Evolutionary conservation across 2,888 invertebrate genomes (phyloP), one percentile per base, ranked within the genome.

Genomic region (Teinopalpus imperialis): DNA sequence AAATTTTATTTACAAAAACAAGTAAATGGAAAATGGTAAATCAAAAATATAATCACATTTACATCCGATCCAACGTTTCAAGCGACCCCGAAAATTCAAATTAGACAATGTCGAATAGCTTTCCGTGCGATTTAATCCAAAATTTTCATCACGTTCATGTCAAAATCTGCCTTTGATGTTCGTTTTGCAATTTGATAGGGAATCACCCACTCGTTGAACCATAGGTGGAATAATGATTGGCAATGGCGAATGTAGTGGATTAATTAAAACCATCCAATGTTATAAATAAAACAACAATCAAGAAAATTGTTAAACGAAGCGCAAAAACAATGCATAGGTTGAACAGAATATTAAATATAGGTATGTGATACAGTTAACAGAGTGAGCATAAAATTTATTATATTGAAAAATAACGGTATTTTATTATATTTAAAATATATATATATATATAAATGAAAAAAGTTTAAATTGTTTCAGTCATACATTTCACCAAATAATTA

Each of bases 61-160:
- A 8, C 7, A 37, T 26, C 9, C 26, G 32, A 14, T 1, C 5
- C 8, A 26, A 4, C 14, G 24, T 40, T 34, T n/a, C 21, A 29
- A 34, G 23, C 14, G 44, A 40, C 27, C 10, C 27, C 37, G 10
- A 40, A 45, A 45, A 34, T 34, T 40, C 27, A 21, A 34, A 45
- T 45, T 34, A 26, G 45, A 40, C 45, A 35, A 34, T 34, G 12
- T 14, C 34, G 18, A 45, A 40, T 35, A 32, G 40, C 39, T 45
- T 45, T 45, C 40, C 45, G 8, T 45, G 20, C 40, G 45, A 45
- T 34, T 45, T 23, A 40, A 45, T 45, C 20, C 40, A 27, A 39
- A 45, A 45, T 45, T 39, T 45, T 34, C 45, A 45, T 45, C 45
- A 45, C 45, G 45, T 34, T 16, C 29, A 32, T 27, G 16, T 40